phyloP scores from a whole-genome alignment of 1,140 invertebrate genomes.

The Drosophila grimshawi region DNA sequence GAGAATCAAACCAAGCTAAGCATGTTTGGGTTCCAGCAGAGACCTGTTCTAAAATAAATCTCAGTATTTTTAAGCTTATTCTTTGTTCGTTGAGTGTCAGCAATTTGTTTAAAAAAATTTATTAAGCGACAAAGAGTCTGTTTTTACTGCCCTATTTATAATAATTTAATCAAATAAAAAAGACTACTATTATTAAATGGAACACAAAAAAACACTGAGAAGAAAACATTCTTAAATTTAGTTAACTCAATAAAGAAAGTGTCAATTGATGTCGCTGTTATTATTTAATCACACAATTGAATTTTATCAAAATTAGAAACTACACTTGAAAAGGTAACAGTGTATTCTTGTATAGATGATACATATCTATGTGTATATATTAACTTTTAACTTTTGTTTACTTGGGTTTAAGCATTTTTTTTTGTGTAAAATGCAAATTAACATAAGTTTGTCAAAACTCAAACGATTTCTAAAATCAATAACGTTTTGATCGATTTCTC shows the following conservation, averaged over 20 bases:
- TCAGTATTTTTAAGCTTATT: background rate
- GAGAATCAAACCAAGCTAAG: conserved; percentile 72
- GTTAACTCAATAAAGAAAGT: background rate
- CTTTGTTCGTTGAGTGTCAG: conserved; percentile 8
- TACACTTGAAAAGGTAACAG: too few relatives aligned
- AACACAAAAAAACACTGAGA: background rate
- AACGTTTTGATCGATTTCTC: too few relatives aligned
- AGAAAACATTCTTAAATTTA: background rate
- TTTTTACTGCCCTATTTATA: conserved; percentile 15
- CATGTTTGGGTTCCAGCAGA: conserved; percentile 81
- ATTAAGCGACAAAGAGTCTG: conserved; percentile 14
- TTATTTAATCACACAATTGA: too few relatives aligned
- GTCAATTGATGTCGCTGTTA: too few relatives aligned
- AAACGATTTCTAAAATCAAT: too few relatives aligned
- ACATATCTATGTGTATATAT: too few relatives aligned
- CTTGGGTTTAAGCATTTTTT: too few relatives aligned
- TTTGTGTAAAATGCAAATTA: too few relatives aligned
- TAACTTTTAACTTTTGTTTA: too few relatives aligned
- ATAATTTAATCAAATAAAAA: background rate
- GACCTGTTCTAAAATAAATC: conserved; percentile 64
- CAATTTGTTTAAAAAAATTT: conserved; percentile 1
- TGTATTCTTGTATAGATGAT: too few relatives aligned
- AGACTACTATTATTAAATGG: conserved; percentile 1
- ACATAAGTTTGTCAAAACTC: too few relatives aligned
- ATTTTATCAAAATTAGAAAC: too few relatives aligned